Evolutionary conservation across 2,113 vertebrate genomes (phyloP).

Genomic region (Platycercus adscitus): DNA sequence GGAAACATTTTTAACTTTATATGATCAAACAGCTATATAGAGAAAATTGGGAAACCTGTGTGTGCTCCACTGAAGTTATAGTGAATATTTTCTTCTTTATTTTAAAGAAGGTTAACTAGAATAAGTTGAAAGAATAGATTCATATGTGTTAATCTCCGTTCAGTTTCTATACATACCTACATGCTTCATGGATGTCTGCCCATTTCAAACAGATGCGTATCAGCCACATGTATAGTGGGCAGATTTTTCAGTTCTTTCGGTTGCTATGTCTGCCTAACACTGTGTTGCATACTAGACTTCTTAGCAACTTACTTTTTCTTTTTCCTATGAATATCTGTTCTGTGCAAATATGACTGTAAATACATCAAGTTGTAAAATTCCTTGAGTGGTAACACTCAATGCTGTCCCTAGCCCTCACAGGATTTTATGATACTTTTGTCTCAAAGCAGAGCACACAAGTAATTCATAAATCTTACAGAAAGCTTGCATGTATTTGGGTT

Average conservation of each 20-base stretch:
- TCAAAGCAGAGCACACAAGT: neutral
- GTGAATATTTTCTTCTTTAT: neutral
- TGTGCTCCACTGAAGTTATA: neutral
- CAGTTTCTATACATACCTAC: neutral
- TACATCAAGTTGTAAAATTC: neutral
- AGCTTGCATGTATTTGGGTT: neutral
- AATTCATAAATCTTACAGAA: neutral
- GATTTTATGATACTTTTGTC: neutral
- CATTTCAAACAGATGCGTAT: neutral
- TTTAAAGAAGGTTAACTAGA: neutral
- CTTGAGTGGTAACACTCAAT: neutral
- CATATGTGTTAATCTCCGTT: neutral
- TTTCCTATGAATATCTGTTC: neutral
- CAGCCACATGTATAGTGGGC: neutral
- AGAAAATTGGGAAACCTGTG: neutral
- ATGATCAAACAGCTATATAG: neutral
- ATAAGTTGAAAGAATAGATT: neutral
- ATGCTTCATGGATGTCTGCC: neutral
- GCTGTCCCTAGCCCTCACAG: neutral
- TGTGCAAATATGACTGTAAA: neutral
- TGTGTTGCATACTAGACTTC: neutral
- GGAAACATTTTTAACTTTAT: neutral
- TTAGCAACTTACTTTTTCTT: neutral
- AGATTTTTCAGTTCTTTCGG: neutral
- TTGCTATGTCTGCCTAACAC: neutral